Evolutionary conservation across 1,140 invertebrate species (phyloP).

Genomic region (Protaetia brevitarsis): DNA sequence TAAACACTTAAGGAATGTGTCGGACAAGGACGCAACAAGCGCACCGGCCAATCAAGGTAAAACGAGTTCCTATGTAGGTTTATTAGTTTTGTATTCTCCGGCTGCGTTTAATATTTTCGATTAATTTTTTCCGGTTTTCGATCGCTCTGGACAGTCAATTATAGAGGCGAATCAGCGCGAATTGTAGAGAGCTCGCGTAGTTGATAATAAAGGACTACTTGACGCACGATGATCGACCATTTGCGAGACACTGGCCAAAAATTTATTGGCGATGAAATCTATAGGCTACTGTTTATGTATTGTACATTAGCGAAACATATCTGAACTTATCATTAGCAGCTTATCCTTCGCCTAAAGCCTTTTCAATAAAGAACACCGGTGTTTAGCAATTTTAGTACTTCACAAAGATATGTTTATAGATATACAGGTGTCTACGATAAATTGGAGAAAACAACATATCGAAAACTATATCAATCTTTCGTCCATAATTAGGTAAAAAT

Average conservation of each 20-base stretch:
- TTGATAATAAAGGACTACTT: neutral
- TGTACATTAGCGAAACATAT: neutral
- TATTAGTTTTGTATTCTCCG: constrained; percentile 4
- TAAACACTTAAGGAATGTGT: neutral
- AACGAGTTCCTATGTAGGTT: constrained; percentile 15
- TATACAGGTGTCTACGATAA: no score
- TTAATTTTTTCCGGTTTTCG: neutral
- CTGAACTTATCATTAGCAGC: no score
- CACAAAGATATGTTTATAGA: no score
- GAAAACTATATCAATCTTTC: no score
- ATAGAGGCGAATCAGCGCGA: no score
- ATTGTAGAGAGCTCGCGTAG: no score
- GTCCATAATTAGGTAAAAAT: no score
- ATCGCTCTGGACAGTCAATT: no score
- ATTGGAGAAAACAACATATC: no score
- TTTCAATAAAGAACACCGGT: no score
- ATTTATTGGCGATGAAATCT: constrained; percentile 9
- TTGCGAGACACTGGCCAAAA: constrained; percentile 12
- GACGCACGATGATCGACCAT: neutral
- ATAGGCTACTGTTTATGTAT: neutral
- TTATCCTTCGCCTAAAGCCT: no score
- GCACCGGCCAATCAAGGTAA: constrained; percentile 11
- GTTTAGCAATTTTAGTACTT: no score
- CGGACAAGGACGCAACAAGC: neutral
- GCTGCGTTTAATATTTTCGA: neutral